Evolutionary conservation across 2,888 invertebrate genomes (phyloP).

Genomic region (Eustalomyia histrio): DNA sequence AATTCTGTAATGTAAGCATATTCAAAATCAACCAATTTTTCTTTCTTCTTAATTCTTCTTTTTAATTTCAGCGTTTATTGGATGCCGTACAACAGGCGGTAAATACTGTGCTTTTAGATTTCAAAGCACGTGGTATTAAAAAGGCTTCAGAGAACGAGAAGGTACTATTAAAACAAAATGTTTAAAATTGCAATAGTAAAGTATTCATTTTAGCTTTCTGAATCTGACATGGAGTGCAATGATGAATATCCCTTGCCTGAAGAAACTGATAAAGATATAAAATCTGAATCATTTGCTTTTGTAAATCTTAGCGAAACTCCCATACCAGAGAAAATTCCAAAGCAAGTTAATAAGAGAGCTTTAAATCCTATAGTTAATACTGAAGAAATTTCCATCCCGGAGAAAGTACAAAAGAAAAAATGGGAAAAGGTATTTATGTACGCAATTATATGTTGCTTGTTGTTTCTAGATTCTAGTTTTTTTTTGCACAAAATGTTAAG

Average conservation of each 20-base stretch:
- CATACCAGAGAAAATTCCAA: neutral
- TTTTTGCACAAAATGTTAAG: too few relatives aligned
- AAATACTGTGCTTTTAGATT: constrained; percentile 25
- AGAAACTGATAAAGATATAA: neutral
- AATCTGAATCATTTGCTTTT: neutral
- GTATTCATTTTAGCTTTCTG: neutral
- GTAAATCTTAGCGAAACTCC: neutral
- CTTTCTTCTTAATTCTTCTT: neutral
- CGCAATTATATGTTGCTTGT: too few relatives aligned
- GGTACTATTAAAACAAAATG: neutral
- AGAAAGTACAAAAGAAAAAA: neutral
- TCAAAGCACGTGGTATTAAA: constrained; percentile 3
- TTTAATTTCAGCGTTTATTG: constrained; percentile 27
- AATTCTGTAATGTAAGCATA: constrained; percentile 35
- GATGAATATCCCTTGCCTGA: neutral
- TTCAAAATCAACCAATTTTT: neutral
- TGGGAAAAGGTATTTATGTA: too few relatives aligned
- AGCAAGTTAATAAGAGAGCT: neutral
- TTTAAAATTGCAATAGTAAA: neutral
- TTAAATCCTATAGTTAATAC: too few relatives aligned
- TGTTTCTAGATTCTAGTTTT: too few relatives aligned
- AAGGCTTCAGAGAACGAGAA: constrained; percentile 1
- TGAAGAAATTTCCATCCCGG: neutral
- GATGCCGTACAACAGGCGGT: constrained; percentile 35
- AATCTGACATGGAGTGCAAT: neutral